Evolutionary conservation across 2,888 invertebrate genomes (phyloP).

Genomic region (Harpalus rufipes): DNA sequence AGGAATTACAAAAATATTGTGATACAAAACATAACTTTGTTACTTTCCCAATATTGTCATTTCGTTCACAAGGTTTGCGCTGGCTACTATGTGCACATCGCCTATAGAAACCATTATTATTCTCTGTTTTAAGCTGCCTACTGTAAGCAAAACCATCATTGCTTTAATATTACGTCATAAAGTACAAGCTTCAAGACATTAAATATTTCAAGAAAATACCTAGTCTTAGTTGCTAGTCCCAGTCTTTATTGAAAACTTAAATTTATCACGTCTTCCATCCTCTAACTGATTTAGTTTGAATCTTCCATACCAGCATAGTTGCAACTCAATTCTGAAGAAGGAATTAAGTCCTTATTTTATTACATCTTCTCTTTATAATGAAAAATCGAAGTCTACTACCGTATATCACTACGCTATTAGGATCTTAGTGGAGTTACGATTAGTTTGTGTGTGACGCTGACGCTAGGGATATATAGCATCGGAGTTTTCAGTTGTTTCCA

Average conservation of each 20-base stretch:
- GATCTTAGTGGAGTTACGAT: conserved; percentile 48
- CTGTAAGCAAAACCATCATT: background rate
- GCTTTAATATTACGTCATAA: background rate
- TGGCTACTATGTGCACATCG: too few species aligned
- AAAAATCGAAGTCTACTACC: conserved; percentile 52
- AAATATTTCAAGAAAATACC: conserved; percentile 21
- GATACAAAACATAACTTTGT: too few species aligned
- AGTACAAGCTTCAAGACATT: conserved; percentile 1
- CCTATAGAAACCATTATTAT: too few species aligned
- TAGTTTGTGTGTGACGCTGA: conserved; percentile 53
- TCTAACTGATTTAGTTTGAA: conserved; percentile 39
- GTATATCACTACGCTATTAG: conserved; percentile 36
- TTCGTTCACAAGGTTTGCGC: too few species aligned
- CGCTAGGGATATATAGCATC: conserved; percentile 55
- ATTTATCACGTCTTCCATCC: conserved; percentile 27
- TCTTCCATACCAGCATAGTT: conserved; percentile 11
- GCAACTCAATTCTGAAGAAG: conserved; percentile 24
- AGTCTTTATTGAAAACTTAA: conserved; percentile 33
- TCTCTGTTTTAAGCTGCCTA: background rate
- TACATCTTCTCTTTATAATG: conserved; percentile 57
- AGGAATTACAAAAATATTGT: too few species aligned
- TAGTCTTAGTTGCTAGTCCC: conserved; percentile 3
- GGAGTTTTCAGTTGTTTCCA: conserved; percentile 62
- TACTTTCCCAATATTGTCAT: too few species aligned
- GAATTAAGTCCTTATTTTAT: conserved; percentile 65